Evolutionary conservation across 2,888 invertebrate genomes (phyloP).

Genomic region (Plagiodera versicolora): DNA sequence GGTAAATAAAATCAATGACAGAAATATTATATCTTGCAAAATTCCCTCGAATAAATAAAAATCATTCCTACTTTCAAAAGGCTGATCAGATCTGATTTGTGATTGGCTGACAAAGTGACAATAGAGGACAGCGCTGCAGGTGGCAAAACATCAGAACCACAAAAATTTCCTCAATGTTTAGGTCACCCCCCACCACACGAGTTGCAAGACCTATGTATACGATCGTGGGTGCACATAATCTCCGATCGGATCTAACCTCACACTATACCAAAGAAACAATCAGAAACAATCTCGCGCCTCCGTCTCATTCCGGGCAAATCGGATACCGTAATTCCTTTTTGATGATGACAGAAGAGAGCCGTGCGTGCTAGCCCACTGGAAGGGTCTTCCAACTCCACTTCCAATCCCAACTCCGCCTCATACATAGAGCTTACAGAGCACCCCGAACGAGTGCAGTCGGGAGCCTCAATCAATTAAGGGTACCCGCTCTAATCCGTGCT

Average conservation of each 20-base stretch:
- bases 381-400: slow-evolving; percentile 8
- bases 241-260: neutral
- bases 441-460: slow-evolving; percentile 22
- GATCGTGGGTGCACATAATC: neutral
- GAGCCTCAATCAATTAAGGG: slow-evolving; percentile 33
- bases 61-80: no score
- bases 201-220: no score
- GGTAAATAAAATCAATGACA: no score
- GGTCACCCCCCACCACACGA: no score
- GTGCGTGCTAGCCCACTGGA: neutral
- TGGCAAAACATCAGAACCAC: no score
- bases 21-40: no score
- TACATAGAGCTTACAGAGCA: slow-evolving; percentile 12
- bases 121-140: no score
- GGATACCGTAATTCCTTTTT: slow-evolving; percentile 13
- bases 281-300: neutral
- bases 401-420: neutral
- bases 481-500: slow-evolving; percentile 32
- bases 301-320: neutral
- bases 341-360: slow-evolving; percentile 21
- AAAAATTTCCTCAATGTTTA: no score
- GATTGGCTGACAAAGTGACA: no score
- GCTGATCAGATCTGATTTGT: no score
- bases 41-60: no score
- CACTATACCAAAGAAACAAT: neutral